phyloP scores from a whole-genome alignment of 1,140 invertebrate genomes.

The Temnothorax longispinosus region DNA sequence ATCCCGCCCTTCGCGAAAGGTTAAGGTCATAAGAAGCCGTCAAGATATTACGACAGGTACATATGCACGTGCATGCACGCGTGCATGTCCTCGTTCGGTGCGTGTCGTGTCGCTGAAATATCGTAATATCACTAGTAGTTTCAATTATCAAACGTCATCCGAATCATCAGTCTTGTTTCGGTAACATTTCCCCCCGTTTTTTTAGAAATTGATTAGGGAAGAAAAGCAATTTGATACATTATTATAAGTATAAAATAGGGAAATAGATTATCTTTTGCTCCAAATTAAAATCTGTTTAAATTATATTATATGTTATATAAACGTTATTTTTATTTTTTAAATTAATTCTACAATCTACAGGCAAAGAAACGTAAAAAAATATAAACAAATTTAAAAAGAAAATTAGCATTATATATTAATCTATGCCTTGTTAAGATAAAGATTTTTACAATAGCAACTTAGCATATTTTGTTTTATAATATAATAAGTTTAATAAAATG shows the following conservation, averaged over 20 bases:
- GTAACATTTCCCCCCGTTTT: not conserved
- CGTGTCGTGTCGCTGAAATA: slow-evolving; percentile 13
- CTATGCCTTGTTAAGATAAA: not conserved
- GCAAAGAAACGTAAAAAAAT: not conserved
- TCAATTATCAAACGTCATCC: not conserved
- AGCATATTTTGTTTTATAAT: not conserved
- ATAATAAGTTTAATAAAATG: slow-evolving; percentile 15
- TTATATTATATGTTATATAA: not conserved
- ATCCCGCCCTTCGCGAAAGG: slow-evolving; percentile 74
- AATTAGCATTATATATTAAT: not conserved
- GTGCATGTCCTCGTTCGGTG: not conserved
- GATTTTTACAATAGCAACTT: not conserved
- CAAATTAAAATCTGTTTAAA: not conserved
- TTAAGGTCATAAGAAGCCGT: slow-evolving; percentile 79
- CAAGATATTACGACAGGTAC: slow-evolving; percentile 69
- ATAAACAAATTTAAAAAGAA: not conserved
- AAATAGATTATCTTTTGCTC: not conserved
- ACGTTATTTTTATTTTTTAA: not conserved
- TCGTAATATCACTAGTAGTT: not conserved
- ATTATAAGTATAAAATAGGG: not conserved
- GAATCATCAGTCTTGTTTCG: not conserved
- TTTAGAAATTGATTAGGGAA: not conserved
- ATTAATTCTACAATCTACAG: not conserved
- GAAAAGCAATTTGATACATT: not conserved
- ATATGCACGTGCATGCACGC: not conserved